These are phyloP conservation scores for Dufourea novaeangliae DNA, from an alignment of 1,140 invertebrate genomes.

Conservation along the genomic window DNA sequence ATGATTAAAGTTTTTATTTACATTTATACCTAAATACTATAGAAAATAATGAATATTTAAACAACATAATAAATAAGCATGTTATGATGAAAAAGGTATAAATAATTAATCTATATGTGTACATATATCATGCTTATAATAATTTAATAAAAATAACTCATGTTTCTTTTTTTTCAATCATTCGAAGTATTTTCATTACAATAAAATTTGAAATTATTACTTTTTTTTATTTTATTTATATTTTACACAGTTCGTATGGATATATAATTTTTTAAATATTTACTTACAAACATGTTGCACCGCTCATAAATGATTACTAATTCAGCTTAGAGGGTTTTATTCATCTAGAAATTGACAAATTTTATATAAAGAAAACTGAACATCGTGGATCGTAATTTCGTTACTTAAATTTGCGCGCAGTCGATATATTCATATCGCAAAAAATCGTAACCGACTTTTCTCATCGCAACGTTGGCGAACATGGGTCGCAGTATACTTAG, in stretches of 20 bases:
- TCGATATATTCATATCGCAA: background rate
- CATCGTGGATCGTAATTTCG: background rate
- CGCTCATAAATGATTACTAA: background rate
- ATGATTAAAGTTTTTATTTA: background rate
- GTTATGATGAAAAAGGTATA: too few relatives aligned
- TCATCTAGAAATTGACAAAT: background rate
- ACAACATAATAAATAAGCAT: background rate
- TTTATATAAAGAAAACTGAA: background rate
- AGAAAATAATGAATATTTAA: background rate
- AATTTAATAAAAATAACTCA: too few relatives aligned
- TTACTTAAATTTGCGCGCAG: conserved; percentile 13
- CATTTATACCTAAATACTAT: background rate
- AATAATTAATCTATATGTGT: too few relatives aligned
- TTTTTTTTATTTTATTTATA: background rate
- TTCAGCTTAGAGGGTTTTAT: background rate
- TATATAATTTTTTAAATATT: background rate
- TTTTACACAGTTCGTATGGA: background rate
- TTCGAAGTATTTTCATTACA: too few relatives aligned
- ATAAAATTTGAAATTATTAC: too few relatives aligned
- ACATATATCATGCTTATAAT: too few relatives aligned
- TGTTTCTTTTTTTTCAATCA: too few relatives aligned
- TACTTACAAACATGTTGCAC: conserved; percentile 21
- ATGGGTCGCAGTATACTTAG: conserved; percentile 25
- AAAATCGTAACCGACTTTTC: background rate
- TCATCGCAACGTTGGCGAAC: conserved; percentile 6